These are phyloP conservation scores for Melitaea athalia DNA, from an alignment of 2,888 invertebrate species.

Conservation along the genomic window DNA sequence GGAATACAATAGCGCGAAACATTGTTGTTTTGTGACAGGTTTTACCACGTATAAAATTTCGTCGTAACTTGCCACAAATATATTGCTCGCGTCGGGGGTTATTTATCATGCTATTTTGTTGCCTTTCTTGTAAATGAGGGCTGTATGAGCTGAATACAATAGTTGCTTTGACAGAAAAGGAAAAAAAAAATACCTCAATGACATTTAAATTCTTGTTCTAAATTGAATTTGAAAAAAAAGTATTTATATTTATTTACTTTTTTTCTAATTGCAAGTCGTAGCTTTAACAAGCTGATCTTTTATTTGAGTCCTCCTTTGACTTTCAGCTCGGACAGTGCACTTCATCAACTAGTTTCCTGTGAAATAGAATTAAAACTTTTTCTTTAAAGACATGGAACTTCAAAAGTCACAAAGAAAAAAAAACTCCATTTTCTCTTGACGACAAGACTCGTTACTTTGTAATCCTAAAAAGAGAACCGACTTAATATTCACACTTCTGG, in stretches of 20 bases:
- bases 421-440: constrained; percentile 30
- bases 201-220: too few species aligned
- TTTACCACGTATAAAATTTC: constrained; percentile 1
- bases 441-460: constrained; percentile 18
- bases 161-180: too few species aligned
- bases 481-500: too few species aligned
- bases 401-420: constrained; percentile 30
- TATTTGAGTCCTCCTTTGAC: constrained; percentile 29
- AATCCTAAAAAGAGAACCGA: constrained; percentile 7
- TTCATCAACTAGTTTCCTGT: constrained; percentile 37
- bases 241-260: not conserved
- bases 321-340: constrained; percentile 31
- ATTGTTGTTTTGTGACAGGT: not conserved
- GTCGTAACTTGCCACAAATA: not conserved
- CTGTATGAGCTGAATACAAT: too few species aligned
- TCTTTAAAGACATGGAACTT: constrained; percentile 33
- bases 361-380: constrained; percentile 39
- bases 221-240: too few species aligned
- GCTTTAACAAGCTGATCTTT: constrained; percentile 17
- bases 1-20: constrained; percentile 3
- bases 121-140: not conserved
- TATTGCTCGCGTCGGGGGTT: not conserved
- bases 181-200: too few species aligned
- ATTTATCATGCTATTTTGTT: not conserved
- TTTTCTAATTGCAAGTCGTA: constrained; percentile 12